phyloP scores from a whole-genome alignment of 2,797 vertebrate species.

The Vireo griseus region DNA sequence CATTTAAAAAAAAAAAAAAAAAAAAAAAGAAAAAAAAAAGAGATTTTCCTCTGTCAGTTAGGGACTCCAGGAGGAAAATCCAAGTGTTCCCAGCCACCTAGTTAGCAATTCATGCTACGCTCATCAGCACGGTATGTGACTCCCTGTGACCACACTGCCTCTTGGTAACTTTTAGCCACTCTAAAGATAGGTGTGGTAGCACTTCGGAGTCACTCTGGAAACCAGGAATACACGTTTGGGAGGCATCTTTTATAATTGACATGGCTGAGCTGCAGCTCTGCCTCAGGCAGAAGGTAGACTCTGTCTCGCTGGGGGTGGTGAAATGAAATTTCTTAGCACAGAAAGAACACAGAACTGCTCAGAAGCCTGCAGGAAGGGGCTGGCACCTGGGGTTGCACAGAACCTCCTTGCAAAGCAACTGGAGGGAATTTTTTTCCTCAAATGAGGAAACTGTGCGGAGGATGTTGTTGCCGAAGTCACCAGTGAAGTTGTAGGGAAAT shows the following conservation, averaged over 20 bases:
- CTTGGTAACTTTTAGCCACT: constrained; percentile 23
- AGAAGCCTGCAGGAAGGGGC: neutral
- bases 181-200: constrained; percentile 37
- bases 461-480: neutral
- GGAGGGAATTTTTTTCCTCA: neutral
- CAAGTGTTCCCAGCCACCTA: neutral
- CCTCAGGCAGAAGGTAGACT: constrained; percentile 44
- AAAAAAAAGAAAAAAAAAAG: fast-evolving
- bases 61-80: neutral
- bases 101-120: neutral
- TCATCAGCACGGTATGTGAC: neutral
- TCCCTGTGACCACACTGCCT: constrained; percentile 10
- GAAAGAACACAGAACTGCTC: neutral
- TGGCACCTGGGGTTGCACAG: neutral
- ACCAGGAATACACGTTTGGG: constrained; percentile 62
- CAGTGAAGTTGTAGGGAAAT: neutral
- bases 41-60: neutral
- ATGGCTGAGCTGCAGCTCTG: constrained; percentile 37
- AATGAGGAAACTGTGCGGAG: neutral
- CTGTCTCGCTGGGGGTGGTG: constrained; percentile 5
- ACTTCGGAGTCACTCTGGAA: constrained; percentile 33
- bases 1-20: no score
- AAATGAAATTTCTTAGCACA: constrained; percentile 28
- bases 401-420: neutral
- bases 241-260: constrained; percentile 60